Percentiles rank a stretch among this genome's conserved stretches.
These are phyloP conservation scores for Crenuchus spilurus DNA, from an alignment of 2,797 vertebrate genomes.

Conservation along the genomic window DNA sequence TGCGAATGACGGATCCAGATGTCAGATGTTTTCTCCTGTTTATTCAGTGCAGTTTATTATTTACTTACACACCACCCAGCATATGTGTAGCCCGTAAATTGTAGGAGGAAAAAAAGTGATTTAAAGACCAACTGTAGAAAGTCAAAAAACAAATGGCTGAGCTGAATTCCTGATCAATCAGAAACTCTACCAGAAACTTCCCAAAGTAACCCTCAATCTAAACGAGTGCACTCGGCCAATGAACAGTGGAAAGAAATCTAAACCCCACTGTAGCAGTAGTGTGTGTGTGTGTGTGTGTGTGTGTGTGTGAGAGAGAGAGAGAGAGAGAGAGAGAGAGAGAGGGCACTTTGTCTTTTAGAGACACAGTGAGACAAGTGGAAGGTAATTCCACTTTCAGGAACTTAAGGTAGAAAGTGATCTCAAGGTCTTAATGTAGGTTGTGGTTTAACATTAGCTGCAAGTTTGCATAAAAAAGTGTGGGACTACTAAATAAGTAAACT, in stretches of 20 bases:
- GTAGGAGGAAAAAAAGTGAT: neutral
- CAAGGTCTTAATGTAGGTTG: neutral
- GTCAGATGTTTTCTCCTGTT: neutral
- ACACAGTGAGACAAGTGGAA: too few relatives aligned
- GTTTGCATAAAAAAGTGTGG: too few relatives aligned
- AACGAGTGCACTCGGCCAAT: slow-evolving; percentile 7
- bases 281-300: neutral
- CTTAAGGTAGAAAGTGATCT: neutral
- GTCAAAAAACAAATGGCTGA: neutral
- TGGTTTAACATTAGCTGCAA: too few relatives aligned
- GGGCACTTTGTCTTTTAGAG: neutral
- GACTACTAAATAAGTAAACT: too few relatives aligned
- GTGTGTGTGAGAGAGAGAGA: neutral
- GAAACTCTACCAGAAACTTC: neutral
- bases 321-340: neutral
- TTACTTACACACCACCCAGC: neutral
- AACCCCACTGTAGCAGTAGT: neutral
- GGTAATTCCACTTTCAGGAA: neutral
- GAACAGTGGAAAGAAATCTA: neutral
- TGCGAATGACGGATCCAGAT: slow-evolving; percentile 20
- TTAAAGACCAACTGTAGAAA: neutral
- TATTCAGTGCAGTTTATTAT: neutral
- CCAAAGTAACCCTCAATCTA: neutral
- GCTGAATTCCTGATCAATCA: neutral
- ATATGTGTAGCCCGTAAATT: neutral